Evolutionary conservation across 2,113 vertebrate genomes (phyloP).

Genomic region (Lepidothrix coronata): DNA sequence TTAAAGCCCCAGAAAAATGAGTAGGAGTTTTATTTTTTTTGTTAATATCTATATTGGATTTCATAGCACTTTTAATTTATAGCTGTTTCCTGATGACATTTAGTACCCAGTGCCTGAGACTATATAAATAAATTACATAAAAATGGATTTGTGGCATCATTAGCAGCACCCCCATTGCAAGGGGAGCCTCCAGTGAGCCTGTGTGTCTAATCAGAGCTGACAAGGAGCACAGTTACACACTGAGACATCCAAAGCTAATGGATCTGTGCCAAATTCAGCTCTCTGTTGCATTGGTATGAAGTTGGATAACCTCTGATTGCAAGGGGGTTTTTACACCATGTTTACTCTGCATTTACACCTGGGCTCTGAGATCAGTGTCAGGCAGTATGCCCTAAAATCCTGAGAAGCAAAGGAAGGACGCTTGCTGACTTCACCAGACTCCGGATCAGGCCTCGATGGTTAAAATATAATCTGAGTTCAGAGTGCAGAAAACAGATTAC

Average conservation of each 20-base stretch:
- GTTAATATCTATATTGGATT: background rate
- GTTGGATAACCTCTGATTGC: background rate
- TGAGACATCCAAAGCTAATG: background rate
- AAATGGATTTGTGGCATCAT: constrained; percentile 16
- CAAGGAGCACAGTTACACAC: constrained; percentile 10
- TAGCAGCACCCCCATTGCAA: constrained; percentile 27
- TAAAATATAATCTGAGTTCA: constrained; percentile 48
- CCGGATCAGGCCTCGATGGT: background rate
- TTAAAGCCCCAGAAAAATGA: background rate
- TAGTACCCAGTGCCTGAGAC: background rate
- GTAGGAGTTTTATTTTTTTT: background rate
- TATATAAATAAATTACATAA: constrained; percentile 35
- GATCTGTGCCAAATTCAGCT: background rate
- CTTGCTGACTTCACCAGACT: background rate
- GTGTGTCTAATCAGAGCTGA: constrained; percentile 30
- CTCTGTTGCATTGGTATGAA: background rate
- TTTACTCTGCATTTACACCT: background rate
- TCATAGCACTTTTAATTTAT: background rate
- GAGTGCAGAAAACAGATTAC: constrained; percentile 50
- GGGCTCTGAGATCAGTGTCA: background rate
- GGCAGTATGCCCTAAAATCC: background rate
- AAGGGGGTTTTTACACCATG: background rate
- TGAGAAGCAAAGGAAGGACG: rapidly evolving
- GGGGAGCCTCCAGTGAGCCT: constrained; percentile 9
- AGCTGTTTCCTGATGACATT: constrained; percentile 12